Evolutionary conservation across 1,140 invertebrate species (phyloP), one percentile per base, ranked within the genome.

Genomic region (Zophobas morio): DNA sequence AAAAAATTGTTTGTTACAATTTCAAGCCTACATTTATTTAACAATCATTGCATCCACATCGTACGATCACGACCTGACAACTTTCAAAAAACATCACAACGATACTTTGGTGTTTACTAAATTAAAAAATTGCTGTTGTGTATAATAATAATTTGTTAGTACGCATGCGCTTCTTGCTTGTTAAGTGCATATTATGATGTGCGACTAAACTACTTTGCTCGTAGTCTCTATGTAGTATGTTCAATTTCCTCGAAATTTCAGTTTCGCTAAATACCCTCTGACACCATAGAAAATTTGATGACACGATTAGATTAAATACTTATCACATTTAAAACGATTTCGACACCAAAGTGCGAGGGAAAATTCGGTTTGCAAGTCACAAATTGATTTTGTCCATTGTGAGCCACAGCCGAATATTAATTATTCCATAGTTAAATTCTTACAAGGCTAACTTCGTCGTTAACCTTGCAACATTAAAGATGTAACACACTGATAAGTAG

Each of bases 1-100:
- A 86, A 60, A 74, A 86, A 86, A 84, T 81, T 86, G 85, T 86
- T 86, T 86, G 84, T 86, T 86, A 86, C 84, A 85, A 75, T 76
- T 75, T 74, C 37, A 46, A 72, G 42, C 47, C 73, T 79, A 73
- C 57, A 66, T 66, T 66, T 66, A 66, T 66, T 66, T 66, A 66
- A 66, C 60, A 42, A 66, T n/a, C 20, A 40, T 39, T 36, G 33
- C 20, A 66, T 42, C 60, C 60, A 66, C 42, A 5, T 66, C 60
- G 42, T 66, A 40, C 60, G 5, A 36, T 66, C 39, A 66, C 54
- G 20, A 20, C 20, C 20, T 20, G 20, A 20, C 20, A 20, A 20
- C 20, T 20, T 20, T 20, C 20, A 46, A 46, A 46, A 46, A 46
- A 54, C 53, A 54, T 34, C 35, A 54, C 3, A 34, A 54, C 33